Conservation (phyloP, 2,113 vertebrate genomes). For the Phylloscopus trochiloides region DNA sequence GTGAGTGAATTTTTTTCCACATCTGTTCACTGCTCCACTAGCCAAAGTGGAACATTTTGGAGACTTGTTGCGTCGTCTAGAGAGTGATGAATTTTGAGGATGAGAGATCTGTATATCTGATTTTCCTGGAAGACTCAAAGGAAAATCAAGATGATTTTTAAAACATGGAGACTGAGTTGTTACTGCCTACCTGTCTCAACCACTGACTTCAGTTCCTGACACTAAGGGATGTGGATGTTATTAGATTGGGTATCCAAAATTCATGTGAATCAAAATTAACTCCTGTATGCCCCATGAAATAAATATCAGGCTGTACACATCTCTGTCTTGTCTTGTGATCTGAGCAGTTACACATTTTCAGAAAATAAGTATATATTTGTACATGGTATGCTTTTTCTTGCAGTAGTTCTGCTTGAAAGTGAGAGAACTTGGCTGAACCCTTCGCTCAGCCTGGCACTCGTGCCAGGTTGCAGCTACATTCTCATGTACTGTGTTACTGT, state of each 20-base stretch:
- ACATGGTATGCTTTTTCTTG: not conserved
- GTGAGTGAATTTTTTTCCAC: not conserved
- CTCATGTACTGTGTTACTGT: not conserved
- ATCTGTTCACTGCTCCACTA: not conserved
- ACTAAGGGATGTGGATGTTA: not conserved
- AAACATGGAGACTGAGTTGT: not conserved
- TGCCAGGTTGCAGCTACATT: not conserved
- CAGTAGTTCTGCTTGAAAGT: not conserved
- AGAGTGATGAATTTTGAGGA: not conserved
- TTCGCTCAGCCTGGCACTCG: not conserved
- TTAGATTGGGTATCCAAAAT: not conserved
- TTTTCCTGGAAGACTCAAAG: conserved; percentile 9
- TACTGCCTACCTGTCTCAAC: not conserved
- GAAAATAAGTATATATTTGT: not conserved
- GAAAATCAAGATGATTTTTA: not conserved
- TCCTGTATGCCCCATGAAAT: not conserved
- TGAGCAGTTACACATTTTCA: not conserved
- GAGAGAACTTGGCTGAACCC: not conserved
- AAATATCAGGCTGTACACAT: not conserved
- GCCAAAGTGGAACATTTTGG: not conserved
- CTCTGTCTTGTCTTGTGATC: not conserved
- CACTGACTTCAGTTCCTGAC: not conserved
- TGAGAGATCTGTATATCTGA: not conserved
- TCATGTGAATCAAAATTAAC: not conserved
- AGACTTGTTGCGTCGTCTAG: not conserved